Conservation (phyloP, 2,113 vertebrate genomes). For the Lagopus muta region DNA sequence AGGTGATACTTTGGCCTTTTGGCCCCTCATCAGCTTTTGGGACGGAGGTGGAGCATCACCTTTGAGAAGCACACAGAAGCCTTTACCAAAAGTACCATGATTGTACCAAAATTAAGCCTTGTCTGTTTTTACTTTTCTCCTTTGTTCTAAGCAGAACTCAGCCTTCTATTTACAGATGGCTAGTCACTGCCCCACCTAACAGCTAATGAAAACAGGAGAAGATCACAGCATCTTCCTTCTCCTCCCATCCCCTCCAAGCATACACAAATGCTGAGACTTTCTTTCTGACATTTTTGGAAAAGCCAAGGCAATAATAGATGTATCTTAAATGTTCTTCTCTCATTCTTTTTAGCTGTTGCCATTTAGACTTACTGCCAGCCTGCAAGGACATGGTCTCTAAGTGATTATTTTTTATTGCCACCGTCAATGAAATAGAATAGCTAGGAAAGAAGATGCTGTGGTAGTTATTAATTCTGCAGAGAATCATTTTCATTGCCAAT, state of each 20-base stretch:
- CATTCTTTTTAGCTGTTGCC: conserved; percentile 26
- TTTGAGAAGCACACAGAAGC: background rate
- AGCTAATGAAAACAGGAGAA: conserved; percentile 19
- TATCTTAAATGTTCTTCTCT: conserved; percentile 41
- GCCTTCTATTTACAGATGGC: background rate
- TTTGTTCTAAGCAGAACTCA: conserved; percentile 27
- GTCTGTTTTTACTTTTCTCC: background rate
- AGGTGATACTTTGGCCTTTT: background rate
- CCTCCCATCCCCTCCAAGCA: background rate
- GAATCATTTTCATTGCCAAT: conserved; percentile 50
- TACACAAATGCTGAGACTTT: background rate
- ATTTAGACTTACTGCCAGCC: conserved; percentile 51
- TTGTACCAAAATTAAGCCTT: conserved; percentile 19
- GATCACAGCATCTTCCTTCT: background rate
- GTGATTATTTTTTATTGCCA: conserved; percentile 71
- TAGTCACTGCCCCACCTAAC: background rate
- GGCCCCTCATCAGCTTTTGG: background rate
- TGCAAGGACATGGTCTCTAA: conserved; percentile 46
- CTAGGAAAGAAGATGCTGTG: conserved; percentile 40
- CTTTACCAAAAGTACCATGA: background rate
- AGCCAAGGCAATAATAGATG: conserved; percentile 31
- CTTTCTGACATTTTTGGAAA: conserved; percentile 24
- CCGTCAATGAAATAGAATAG: conserved; percentile 52
- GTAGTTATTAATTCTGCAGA: conserved; percentile 58
- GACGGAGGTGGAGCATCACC: background rate